Conservation (phyloP, 2,797 vertebrate species). For the Tapirus indicus region DNA sequence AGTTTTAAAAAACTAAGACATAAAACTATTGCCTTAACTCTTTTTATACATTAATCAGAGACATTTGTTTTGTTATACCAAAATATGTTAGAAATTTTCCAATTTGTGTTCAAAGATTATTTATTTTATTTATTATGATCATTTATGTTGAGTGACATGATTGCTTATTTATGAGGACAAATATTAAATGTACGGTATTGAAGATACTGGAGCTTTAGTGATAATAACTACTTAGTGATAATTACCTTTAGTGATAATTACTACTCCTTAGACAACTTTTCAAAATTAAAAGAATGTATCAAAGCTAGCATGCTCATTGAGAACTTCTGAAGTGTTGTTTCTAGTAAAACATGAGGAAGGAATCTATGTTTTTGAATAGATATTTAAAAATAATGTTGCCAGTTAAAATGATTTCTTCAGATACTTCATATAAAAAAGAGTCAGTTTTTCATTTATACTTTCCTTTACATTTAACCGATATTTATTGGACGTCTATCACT, state of each 20-base stretch:
- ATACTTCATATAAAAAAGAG: background rate
- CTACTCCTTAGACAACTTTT: background rate
- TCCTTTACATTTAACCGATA: background rate
- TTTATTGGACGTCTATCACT: background rate
- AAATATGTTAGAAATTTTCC: background rate
- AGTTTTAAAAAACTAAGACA: background rate
- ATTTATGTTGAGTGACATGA: background rate
- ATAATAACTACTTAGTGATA: background rate
- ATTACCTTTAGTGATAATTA: background rate
- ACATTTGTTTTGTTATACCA: background rate
- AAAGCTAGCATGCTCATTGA: background rate
- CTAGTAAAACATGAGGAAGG: background rate
- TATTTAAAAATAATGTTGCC: background rate
- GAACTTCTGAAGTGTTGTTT: background rate
- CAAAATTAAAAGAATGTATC: background rate
- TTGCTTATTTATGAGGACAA: slow-evolving; percentile 41
- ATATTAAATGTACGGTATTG: background rate
- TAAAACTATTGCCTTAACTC: background rate
- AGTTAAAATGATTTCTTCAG: slow-evolving; percentile 24
- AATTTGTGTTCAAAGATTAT: slow-evolving; percentile 5
- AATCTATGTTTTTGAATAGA: background rate
- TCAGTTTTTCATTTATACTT: background rate
- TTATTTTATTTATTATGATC: background rate
- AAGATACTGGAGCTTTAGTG: background rate
- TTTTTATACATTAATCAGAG: background rate